These are phyloP conservation scores for Deroplatys truncata DNA, from an alignment of 2,888 invertebrate genomes.

Conservation along the genomic window DNA sequence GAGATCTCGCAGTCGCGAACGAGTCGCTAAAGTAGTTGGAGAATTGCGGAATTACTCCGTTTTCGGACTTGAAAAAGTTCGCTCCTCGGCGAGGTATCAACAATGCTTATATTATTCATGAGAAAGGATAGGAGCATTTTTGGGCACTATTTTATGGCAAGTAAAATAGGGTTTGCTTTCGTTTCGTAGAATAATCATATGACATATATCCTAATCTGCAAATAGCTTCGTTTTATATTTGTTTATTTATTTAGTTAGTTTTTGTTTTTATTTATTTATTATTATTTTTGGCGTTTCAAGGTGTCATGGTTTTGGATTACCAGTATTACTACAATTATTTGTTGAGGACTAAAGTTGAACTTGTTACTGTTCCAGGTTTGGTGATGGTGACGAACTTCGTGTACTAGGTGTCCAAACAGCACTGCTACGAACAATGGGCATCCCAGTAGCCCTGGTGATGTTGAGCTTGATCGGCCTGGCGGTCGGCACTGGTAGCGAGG, in stretches of 20 bases:
- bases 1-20: background rate
- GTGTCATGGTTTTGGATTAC: too few species aligned
- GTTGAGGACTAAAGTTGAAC: background rate
- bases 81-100: background rate
- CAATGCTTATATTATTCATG: background rate
- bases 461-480: slow-evolving; percentile 14
- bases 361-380: background rate
- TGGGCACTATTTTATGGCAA: background rate
- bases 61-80: background rate
- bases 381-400: slow-evolving; percentile 19
- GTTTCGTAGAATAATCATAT: background rate
- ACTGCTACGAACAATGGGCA: slow-evolving; percentile 12
- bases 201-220: background rate
- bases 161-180: background rate
- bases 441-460: slow-evolving; percentile 18
- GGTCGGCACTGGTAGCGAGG: background rate
- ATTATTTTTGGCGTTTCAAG: too few species aligned
- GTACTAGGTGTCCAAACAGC: slow-evolving; percentile 8
- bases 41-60: background rate
- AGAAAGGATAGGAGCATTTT: background rate
- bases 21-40: background rate
- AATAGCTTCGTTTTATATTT: too few species aligned
- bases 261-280: too few species aligned
- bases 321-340: too few species aligned
- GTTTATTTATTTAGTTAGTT: too few species aligned